phyloP scores from a whole-genome alignment of 2,113 vertebrate species.

The Poeciliopsis occidentalis region DNA sequence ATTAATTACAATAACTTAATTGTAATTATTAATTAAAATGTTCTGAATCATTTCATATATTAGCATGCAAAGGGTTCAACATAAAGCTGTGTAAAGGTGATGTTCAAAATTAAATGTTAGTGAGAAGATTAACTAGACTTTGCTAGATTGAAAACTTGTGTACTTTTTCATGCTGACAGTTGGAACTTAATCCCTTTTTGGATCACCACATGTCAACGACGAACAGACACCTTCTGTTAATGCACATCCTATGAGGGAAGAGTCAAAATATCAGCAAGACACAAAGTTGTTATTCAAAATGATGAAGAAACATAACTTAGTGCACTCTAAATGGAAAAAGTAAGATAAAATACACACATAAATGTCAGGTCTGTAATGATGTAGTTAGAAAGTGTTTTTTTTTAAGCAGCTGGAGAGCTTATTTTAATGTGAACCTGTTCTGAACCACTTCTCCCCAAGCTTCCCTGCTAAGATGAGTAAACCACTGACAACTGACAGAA shows the following conservation, averaged over 20 bases:
- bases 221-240: neutral
- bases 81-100: too few species aligned
- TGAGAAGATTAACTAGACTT: too few species aligned
- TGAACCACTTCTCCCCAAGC: conserved; percentile 30
- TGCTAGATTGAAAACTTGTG: too few species aligned
- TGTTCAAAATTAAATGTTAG: too few species aligned
- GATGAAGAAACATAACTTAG: neutral
- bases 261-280: neutral
- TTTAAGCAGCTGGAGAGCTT: conserved; percentile 11
- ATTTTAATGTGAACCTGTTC: conserved; percentile 43
- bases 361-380: neutral
- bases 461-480: conserved; percentile 47
- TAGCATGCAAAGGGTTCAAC: too few species aligned
- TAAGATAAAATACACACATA: neutral
- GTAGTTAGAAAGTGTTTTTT: neutral
- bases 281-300: neutral
- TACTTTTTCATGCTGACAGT: too few species aligned
- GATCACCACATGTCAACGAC: too few species aligned
- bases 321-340: neutral
- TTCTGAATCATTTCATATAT: too few species aligned
- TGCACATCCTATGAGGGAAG: neutral
- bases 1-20: too few species aligned
- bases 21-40: too few species aligned
- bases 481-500: conserved; percentile 43
- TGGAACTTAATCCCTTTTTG: too few species aligned